Base-by-base conservation (phyloP, 1,140 invertebrate genomes). In the Zeugodacus cucurbitae region DNA sequence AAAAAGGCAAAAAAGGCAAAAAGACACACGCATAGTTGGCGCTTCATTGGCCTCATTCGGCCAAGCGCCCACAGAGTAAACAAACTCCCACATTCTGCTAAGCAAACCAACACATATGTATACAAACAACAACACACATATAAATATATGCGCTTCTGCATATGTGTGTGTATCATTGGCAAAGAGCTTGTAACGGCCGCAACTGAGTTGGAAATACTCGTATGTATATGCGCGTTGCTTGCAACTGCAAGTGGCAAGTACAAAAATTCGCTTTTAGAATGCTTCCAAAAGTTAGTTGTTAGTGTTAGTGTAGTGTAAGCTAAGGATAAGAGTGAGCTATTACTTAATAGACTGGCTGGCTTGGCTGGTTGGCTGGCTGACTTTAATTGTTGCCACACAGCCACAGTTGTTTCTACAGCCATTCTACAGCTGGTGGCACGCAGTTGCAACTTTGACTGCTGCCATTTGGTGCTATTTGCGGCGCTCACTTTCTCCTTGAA, bases 401-500 rank as follows among this genome's bases (percentile, higher is more conserved):
- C 62, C 29, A 29, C 62, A 17, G 62, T 67, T 67, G 62, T 67
- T 67, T 17, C 29, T 34, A 32, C 17, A 64, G 62, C 26, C 11
- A 3, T 67, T 17, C 29, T 34, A 32, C 17, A 64, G 62, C 26
- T 29, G 10, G 48, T 48, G 11, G 62, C 67, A 70, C n/a, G n/a
- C 67, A 74, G 67, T 37, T 74, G 67, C 67, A 74, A 74, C 26
- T 67, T 67, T 67, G 26, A 17, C 62, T 67, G 62, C 34, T 74
- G 67, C 67, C 67, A 37, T 70, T 70, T 74, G 67, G 20, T 74
- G 67, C 34, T 74, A 74, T 74, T 37, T 32, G 20, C 41, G 34
- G 20, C 29, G 34, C 67, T 74, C 67, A 74, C 67, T 74, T 86
- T 86, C 54, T 86, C 54, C 54, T 86, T 86, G 82, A 48, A 48